phyloP scores from a whole-genome alignment of 2,113 vertebrate genomes.

The Oncorhynchus tshawytscha region DNA sequence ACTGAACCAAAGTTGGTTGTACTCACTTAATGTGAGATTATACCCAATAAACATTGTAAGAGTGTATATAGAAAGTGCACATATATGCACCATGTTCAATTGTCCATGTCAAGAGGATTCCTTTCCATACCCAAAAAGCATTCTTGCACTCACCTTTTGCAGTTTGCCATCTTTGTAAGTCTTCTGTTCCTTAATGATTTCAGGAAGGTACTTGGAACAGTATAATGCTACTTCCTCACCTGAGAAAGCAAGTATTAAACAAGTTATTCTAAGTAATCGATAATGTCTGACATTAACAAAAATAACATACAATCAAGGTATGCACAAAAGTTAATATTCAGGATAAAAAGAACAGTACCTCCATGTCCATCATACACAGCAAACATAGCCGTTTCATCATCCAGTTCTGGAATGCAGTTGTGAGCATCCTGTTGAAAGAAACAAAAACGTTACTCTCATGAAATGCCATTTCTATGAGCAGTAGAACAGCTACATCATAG shows the following conservation, averaged over 20 bases:
- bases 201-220: conserved; percentile 97
- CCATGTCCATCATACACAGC: conserved; percentile 97
- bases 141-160: conserved; percentile 83
- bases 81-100: no score
- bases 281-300: no score
- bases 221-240: conserved; percentile 97
- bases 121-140: no score
- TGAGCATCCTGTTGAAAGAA: conserved; percentile 86
- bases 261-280: no score
- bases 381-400: conserved; percentile 95
- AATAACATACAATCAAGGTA: no score
- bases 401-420: conserved; percentile 94
- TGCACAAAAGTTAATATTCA: neutral
- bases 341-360: conserved; percentile 74
- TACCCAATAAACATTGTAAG: no score
- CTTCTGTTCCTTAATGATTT: conserved; percentile 95
- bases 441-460: neutral
- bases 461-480: no score
- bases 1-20: no score
- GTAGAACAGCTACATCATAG: no score
- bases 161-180: conserved; percentile 95
- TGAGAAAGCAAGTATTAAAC: conserved; percentile 51
- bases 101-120: no score
- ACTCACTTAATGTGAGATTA: no score
- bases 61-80: no score